Percentiles rank a stretch among this genome's conserved stretches.
phyloP scores from a whole-genome alignment of 2,888 invertebrate genomes.

The Rhamphomyia laevipes region DNA sequence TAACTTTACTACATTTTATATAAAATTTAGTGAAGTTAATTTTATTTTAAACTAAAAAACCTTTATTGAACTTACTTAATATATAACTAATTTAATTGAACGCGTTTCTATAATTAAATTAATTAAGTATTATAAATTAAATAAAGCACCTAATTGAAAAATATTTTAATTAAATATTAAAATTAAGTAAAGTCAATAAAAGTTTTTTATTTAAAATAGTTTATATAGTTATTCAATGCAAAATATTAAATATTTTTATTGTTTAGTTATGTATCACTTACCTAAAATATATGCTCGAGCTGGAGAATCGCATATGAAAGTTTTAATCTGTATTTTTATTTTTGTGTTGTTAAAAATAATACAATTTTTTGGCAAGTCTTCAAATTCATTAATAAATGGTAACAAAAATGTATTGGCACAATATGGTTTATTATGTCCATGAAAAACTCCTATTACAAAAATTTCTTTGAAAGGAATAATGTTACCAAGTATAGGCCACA shows the following conservation, averaged over 20 bases:
- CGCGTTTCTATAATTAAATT: too few species aligned
- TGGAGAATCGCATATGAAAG: neutral
- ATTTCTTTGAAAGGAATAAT: conserved; percentile 1
- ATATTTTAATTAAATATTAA: too few species aligned
- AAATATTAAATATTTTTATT: neutral
- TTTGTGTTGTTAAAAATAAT: neutral
- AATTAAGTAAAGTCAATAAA: too few species aligned
- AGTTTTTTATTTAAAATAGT: neutral
- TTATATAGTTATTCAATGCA: neutral
- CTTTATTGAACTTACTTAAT: too few species aligned
- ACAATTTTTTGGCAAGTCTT: neutral
- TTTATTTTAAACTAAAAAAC: too few species aligned
- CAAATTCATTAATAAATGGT: neutral
- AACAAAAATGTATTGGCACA: neutral
- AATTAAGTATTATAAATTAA: too few species aligned
- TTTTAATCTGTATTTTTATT: neutral
- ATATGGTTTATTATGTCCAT: neutral
- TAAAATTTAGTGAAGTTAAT: too few species aligned
- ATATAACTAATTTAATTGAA: too few species aligned
- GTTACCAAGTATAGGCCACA: neutral
- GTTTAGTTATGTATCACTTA: neutral
- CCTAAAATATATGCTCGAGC: neutral
- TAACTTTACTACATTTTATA: too few species aligned
- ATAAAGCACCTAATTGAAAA: too few species aligned
- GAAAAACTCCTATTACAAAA: neutral